Evolutionary conservation across 2,797 vertebrate genomes (phyloP).

Genomic region (Gymnocypris eckloni): DNA sequence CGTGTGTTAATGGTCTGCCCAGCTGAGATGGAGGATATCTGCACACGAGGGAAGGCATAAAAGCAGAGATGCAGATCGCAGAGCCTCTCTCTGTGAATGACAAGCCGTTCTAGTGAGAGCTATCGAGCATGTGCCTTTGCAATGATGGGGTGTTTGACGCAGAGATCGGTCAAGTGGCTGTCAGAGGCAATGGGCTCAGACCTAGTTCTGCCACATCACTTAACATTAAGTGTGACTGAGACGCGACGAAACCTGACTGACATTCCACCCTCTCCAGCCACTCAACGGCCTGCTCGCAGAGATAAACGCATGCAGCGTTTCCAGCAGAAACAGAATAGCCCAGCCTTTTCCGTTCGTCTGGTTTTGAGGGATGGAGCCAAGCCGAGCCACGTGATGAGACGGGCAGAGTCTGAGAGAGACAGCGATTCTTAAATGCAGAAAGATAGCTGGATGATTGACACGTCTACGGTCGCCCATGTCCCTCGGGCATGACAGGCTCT

Average conservation of each 20-base stretch:
- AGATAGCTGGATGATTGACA: conserved; percentile 39
- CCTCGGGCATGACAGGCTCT: conserved; percentile 42
- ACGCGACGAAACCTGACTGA: conserved; percentile 28
- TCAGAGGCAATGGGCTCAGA: conserved; percentile 48
- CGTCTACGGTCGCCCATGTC: conserved; percentile 40
- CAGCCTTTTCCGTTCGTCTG: background rate
- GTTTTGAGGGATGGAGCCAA: conserved; percentile 19
- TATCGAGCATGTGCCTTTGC: conserved; percentile 26
- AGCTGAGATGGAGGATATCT: conserved; percentile 41
- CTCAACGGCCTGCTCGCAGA: conserved; percentile 13
- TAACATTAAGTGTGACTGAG: conserved; percentile 47
- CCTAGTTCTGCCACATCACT: conserved; percentile 48
- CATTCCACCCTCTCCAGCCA: conserved; percentile 41
- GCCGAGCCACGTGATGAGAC: background rate
- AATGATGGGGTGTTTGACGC: conserved; percentile 54
- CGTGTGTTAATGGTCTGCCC: conserved; percentile 52
- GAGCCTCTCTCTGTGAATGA: conserved; percentile 40
- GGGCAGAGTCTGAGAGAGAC: conserved; percentile 23
- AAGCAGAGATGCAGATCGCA: conserved; percentile 20
- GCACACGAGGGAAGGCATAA: background rate
- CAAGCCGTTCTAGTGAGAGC: conserved; percentile 37
- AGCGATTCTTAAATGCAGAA: conserved; percentile 3
- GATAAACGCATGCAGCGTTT: conserved; percentile 29
- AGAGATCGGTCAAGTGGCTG: conserved; percentile 56
- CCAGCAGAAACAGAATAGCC: background rate